Evolutionary conservation across 2,113 vertebrate genomes (phyloP), one percentile per base, ranked within the genome.

Genomic region (Pipa parva): DNA sequence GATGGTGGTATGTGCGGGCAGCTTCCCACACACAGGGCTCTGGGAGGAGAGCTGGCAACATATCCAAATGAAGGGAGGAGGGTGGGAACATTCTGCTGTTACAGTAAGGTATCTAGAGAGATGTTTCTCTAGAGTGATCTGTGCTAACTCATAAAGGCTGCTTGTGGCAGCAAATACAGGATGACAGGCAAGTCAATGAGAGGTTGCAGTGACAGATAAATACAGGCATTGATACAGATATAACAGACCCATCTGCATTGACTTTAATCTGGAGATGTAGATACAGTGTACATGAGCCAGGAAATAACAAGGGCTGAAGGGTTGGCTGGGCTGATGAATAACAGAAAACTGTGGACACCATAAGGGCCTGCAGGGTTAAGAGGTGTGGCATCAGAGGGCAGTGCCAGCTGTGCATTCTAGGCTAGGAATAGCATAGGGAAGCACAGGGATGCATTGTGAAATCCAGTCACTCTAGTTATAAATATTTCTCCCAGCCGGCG

Each of bases 1-100:
- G 66, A 70, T 70, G 66, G 66, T 70, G 57, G 57, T 42, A 60
- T 70, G 66, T 54, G 31, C 66, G 26, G 66, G 65, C 65, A 21
- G 48, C 56, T 45, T 60, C 66, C 66, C 66, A 70, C 66, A 54
- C 57, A 24, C 64, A 37, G 55, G 63, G 63, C n/a, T 52, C 56
- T 59, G 64, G 56, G 65, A 60, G 46, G 46, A 61, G 48, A 61
- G 36, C 66, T 70, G 66, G 55, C 29, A 69, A 29, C 48, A 26
- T 48, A 60, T 59, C 58, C 64, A 54, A 70, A 61, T n/a, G 48
- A 28, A 54, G 48, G 49, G 66, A 51, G 66, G 58, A 52, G 48
- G 25, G 21, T 70, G 46, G 46, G 31, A 70, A 70, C 33, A 61
- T 54, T 31, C 17, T 22, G 17, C 36, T 52, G 17, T 28, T 59